Percentiles rank a stretch among this genome's conserved stretches.
Evolutionary conservation across 2,797 vertebrate species (phyloP).

Genomic region (Microctenopoma lineatum): DNA sequence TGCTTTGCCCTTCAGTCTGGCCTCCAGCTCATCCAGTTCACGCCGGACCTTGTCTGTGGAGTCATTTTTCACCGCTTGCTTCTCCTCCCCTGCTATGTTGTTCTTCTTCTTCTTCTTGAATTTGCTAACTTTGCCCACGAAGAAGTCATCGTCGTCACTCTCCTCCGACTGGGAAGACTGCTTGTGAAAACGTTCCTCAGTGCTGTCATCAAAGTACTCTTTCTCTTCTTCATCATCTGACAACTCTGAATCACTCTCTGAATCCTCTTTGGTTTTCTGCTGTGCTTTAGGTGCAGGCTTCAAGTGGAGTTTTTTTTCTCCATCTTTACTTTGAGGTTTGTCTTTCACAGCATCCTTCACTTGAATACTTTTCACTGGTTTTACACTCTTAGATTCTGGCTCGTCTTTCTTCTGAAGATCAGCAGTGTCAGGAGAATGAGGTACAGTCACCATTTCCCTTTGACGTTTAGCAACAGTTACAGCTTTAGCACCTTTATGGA

Average conservation of each 20-base stretch:
- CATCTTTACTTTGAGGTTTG: slow-evolving; percentile 12
- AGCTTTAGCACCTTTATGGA: slow-evolving; percentile 18
- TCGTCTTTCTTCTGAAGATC: slow-evolving; percentile 25
- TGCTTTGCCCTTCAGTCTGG: slow-evolving; percentile 64
- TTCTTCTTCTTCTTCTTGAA: slow-evolving; percentile 83
- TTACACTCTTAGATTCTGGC: slow-evolving; percentile 6
- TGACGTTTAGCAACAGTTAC: slow-evolving; percentile 1
- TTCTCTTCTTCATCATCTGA: slow-evolving; percentile 78
- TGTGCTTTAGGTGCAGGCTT: slow-evolving; percentile 28
- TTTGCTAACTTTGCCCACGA: slow-evolving; percentile 92
- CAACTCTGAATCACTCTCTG: slow-evolving; percentile 79
- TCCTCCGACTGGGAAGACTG: slow-evolving; percentile 91
- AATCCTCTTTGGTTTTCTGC: background rate
- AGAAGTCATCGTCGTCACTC: slow-evolving; percentile 90
- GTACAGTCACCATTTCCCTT: background rate
- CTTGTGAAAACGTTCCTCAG: slow-evolving; percentile 94
- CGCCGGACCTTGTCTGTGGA: slow-evolving; percentile 21
- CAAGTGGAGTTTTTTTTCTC: slow-evolving; percentile 1
- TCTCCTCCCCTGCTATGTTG: slow-evolving; percentile 27
- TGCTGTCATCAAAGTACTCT: slow-evolving; percentile 97
- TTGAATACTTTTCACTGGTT: slow-evolving; percentile 18
- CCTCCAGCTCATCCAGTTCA: slow-evolving; percentile 63
- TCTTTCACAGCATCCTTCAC: slow-evolving; percentile 23
- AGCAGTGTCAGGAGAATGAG: background rate
- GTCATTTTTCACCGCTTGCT: slow-evolving; percentile 32